A percentile compares a stretch with the other conserved stretches of the same genome.
phyloP scores from a whole-genome alignment of 2,888 invertebrate species.

The Drosophila limbata region DNA sequence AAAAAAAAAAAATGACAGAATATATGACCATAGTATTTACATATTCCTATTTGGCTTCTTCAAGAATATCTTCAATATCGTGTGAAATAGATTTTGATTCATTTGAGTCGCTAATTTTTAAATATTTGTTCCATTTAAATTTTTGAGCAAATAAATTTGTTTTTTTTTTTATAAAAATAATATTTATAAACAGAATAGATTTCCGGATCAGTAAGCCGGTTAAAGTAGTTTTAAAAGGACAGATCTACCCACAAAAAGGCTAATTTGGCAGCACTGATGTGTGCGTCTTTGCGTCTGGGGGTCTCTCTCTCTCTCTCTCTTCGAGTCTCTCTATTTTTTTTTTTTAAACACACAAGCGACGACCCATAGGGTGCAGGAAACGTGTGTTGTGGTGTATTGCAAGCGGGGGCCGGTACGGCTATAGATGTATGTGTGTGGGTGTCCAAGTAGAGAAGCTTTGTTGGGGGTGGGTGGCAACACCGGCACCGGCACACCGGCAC shows the following conservation, averaged over 20 bases:
- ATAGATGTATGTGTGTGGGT: conserved; percentile 11
- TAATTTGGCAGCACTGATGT: not conserved
- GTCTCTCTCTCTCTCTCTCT: conserved; percentile 32
- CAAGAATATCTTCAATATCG: too few species aligned
- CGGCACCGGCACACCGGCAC: conserved; percentile 45
- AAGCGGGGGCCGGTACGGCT: conserved; percentile 20
- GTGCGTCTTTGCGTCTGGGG: conserved; percentile 39
- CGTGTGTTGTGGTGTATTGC: conserved; percentile 16
- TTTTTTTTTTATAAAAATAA: too few species aligned
- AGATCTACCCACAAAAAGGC: not conserved
- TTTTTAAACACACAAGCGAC: conserved; percentile 9
- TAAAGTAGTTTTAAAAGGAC: not conserved
- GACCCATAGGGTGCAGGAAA: conserved; percentile 49
- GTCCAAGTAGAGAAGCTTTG: conserved; percentile 34
- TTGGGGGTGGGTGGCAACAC: conserved; percentile 58
- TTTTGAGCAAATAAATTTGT: too few species aligned
- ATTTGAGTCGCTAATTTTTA: too few species aligned
- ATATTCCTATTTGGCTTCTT: too few species aligned
- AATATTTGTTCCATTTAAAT: too few species aligned
- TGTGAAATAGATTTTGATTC: too few species aligned
- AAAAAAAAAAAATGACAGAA: not conserved
- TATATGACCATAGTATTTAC: not conserved
- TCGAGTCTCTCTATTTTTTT: not conserved
- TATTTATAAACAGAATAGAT: too few species aligned
- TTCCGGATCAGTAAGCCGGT: too few species aligned